These are phyloP conservation scores for Lathronympha strigana DNA, from an alignment of 2,888 invertebrate genomes.

Conservation along the genomic window DNA sequence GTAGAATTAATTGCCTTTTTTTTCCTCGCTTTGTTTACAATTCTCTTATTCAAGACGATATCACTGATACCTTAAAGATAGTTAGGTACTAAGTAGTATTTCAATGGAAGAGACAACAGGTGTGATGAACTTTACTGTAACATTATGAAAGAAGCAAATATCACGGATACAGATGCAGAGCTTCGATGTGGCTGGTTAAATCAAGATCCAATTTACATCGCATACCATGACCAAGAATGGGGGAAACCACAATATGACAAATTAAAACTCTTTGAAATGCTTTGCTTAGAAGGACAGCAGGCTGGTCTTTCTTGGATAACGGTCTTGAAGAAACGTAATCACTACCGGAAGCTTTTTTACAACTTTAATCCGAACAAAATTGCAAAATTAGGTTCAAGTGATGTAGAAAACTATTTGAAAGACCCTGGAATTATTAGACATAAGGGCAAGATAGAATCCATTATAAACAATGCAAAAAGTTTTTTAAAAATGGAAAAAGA, in stretches of 20 bases:
- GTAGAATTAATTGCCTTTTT: too few relatives aligned
- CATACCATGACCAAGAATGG: constrained; percentile 77
- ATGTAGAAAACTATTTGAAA: constrained; percentile 53
- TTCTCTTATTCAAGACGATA: too few relatives aligned
- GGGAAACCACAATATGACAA: constrained; percentile 65
- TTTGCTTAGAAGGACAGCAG: constrained; percentile 78
- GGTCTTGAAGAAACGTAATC: constrained; percentile 70
- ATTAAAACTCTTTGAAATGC: constrained; percentile 68
- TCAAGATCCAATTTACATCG: constrained; percentile 66
- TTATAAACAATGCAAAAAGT: constrained; percentile 69
- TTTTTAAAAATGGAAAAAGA: constrained; percentile 63
- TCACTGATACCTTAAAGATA: too few relatives aligned
- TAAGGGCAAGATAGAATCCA: constrained; percentile 68
- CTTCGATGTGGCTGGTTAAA: constrained; percentile 67
- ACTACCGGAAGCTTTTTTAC: constrained; percentile 61
- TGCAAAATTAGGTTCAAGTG: constrained; percentile 51
- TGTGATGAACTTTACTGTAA: neutral
- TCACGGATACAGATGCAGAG: neutral
- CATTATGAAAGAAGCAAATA: constrained; percentile 24
- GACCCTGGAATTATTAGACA: constrained; percentile 65
- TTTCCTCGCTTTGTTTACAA: too few relatives aligned
- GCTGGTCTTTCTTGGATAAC: constrained; percentile 77
- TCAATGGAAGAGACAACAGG: too few relatives aligned
- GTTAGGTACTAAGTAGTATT: too few relatives aligned
- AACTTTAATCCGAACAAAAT: constrained; percentile 66